These are phyloP conservation scores for Cephus rjabovi DNA, from an alignment of 2,888 invertebrate species.

Conservation along the genomic window DNA sequence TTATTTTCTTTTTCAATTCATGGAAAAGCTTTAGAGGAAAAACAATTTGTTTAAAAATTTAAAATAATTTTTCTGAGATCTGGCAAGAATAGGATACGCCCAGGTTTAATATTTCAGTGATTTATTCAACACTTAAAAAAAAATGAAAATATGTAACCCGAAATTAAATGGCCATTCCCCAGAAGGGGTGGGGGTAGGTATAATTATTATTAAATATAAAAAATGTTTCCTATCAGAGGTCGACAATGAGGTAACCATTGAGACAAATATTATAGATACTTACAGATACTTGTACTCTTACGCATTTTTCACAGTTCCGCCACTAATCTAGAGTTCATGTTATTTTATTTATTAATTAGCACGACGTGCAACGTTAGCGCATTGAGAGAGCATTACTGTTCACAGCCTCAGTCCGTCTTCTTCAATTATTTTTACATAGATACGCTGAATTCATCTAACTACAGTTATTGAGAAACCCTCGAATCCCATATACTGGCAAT, in stretches of 20 bases:
- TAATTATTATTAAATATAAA: slow-evolving; percentile 13
- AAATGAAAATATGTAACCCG: slow-evolving; percentile 2
- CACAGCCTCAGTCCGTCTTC: slow-evolving; percentile 25
- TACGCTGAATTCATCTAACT: slow-evolving; percentile 4
- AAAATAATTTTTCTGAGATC: neutral
- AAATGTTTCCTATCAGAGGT: slow-evolving; percentile 8
- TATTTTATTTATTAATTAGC: too few relatives aligned
- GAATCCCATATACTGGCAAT: neutral
- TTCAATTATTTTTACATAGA: slow-evolving; percentile 11
- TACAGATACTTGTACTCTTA: too few relatives aligned
- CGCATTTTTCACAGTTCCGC: too few relatives aligned
- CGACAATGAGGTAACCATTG: slow-evolving; percentile 8
- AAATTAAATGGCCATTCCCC: neutral
- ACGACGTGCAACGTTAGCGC: slow-evolving; percentile 4
- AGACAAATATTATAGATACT: neutral
- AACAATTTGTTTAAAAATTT: neutral
- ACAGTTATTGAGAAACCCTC: slow-evolving; percentile 2
- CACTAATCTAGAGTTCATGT: too few relatives aligned
- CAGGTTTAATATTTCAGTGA: neutral
- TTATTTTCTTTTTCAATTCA: too few relatives aligned
- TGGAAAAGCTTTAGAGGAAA: neutral
- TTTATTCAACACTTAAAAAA: slow-evolving; percentile 14
- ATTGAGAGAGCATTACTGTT: slow-evolving; percentile 19
- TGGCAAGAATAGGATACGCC: neutral
- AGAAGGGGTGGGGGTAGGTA: too few relatives aligned